Evolutionary conservation across 2,888 invertebrate genomes (phyloP), one percentile per base, ranked within the genome.

Genomic region (Sesia bembeciformis): DNA sequence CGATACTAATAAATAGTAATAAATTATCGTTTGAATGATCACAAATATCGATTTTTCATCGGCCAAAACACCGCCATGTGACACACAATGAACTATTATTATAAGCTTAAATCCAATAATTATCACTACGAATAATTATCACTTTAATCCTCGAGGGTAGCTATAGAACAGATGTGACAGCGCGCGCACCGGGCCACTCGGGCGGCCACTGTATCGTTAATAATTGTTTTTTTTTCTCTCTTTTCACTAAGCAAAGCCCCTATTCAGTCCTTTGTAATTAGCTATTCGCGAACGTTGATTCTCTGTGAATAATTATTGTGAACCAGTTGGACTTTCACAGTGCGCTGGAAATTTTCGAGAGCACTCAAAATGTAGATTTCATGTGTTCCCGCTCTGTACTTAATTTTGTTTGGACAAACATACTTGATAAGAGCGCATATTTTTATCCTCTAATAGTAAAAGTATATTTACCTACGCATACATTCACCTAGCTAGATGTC

Each of bases 111-210:
- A 88, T 85, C 86, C 84, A 81, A 81, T 89, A 88, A 89, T 89
- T 88, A 89, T 78, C 69, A 68, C 80, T 70, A 69, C 76, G 81
- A 86, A 86, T 88, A 89, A 88, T 88, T 87, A 88, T 85, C 84
- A 81, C 76, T 75, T 63, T 86, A 88, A 89, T 89, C 88, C 87
- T 71, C 72, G 68, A 76, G 76, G 82, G 56, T 74, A 65, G 70
- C 59, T 59, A 52, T 49, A 59, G 80, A 83, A 84, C 88, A 89
- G 88, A 89, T 89, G 88, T 77, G 87, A 75, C 84, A 72, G 54
- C 57, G 70, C 57, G 70, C 65, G 67, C 88, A 87, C 86, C 87
- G 84, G 87, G 87, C 87, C 85, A 79, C 86, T 86, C 81, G 64
- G 62, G 73, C 67, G 78, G 81, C 84, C 87, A 88, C 84, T 88